phyloP scores from a whole-genome alignment of 2,888 invertebrate species.

The Leistus spinibarbis region DNA sequence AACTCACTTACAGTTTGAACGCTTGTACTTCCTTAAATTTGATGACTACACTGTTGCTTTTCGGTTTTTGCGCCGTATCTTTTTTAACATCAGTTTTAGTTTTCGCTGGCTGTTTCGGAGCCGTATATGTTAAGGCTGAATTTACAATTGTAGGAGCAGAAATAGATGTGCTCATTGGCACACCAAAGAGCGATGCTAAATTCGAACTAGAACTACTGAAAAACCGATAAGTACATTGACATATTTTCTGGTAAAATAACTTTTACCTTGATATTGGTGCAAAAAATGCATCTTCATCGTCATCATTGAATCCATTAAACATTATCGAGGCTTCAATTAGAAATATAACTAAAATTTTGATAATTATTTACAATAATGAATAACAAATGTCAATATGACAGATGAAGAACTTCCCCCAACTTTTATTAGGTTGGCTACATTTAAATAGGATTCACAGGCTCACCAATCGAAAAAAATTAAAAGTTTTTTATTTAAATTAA shows the following conservation, averaged over 20 bases:
- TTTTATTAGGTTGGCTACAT: not conserved
- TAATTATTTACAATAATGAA: constrained; percentile 2
- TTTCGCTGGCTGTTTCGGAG: constrained; percentile 27
- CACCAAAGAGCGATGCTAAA: constrained; percentile 30
- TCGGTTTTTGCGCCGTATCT: not conserved
- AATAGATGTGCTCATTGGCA: constrained; percentile 3
- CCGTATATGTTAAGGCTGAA: constrained; percentile 30
- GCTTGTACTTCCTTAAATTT: constrained; percentile 48
- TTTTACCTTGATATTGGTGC: constrained; percentile 26
- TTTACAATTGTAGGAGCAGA: constrained; percentile 2
- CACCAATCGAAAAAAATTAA: not conserved
- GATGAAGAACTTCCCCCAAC: not conserved
- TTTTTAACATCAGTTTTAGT: constrained; percentile 1
- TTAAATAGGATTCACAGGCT: not conserved
- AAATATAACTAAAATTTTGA: not conserved
- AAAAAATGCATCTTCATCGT: constrained; percentile 29
- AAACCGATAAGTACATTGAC: not conserved
- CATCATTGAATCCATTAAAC: constrained; percentile 27
- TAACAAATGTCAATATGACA: not conserved
- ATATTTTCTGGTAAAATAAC: not conserved
- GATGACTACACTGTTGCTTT: constrained; percentile 40
- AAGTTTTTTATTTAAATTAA: no score
- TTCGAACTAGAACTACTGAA: constrained; percentile 21
- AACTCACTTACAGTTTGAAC: constrained; percentile 49
- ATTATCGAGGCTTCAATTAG: not conserved